Conservation (phyloP, 2,888 invertebrate species). For the Rhogogaster chlorosoma region DNA sequence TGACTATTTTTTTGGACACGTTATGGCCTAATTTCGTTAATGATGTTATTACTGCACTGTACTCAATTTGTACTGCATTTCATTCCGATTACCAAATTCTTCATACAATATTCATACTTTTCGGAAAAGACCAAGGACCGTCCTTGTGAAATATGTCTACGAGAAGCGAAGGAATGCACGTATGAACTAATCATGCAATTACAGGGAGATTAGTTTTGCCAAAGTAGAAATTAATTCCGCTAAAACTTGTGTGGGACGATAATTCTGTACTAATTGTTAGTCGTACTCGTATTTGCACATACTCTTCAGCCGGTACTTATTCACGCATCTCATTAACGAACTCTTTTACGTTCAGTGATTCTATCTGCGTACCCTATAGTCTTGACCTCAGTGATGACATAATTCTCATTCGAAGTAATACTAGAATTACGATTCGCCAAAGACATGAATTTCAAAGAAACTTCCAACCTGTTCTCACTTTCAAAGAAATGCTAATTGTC, state of each 20-base stretch:
- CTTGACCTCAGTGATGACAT: conserved; percentile 21
- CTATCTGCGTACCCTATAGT: not conserved
- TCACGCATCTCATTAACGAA: conserved; percentile 14
- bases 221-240: not conserved
- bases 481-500: not conserved
- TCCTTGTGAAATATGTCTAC: not conserved
- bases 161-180: not conserved
- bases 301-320: not conserved
- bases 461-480: not conserved
- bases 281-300: not conserved
- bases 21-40: not conserved
- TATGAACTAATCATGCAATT: not conserved
- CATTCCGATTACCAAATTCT: not conserved
- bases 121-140: not conserved
- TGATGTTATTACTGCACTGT: not conserved
- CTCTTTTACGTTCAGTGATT: conserved; percentile 8
- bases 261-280: not conserved
- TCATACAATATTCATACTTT: not conserved
- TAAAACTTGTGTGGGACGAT: not conserved
- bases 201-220: not conserved
- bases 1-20: not conserved
- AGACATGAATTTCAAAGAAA: not conserved
- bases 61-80: not conserved
- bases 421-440: not conserved
- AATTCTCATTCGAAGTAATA: not conserved